Evolutionary conservation across 2,113 vertebrate species (phyloP), one percentile per base, ranked within the genome.

Genomic region (Pogona vitticeps): DNA sequence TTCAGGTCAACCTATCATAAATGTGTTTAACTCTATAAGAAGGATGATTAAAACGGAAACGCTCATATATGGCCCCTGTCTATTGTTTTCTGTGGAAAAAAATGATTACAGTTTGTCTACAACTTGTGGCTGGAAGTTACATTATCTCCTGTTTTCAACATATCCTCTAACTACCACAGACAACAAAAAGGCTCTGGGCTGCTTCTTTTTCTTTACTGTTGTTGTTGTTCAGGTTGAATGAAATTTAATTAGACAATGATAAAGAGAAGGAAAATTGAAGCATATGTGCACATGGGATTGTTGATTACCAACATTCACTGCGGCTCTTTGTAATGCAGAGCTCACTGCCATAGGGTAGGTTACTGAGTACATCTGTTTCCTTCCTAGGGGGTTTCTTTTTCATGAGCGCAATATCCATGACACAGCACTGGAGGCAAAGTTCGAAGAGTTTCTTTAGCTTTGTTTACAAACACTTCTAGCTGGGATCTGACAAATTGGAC

Each of bases 171-270:
- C 76, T 82, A 86, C 52, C 91, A 73, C 82, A 75, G 65, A 61
- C 59, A 78, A 89, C 56, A 83, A 61, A 79, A 85, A 84, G 46
- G 87, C 84, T 81, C 85, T 61, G 65, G 65, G 76, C 84, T 65
- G 46, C 46, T 77, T 79, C 77, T n/a, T 83, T n/a, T 56, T 36
- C 38, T n/a, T 65, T 56, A 18, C 33, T 65, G 59, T 21, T 77
- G 40, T 68, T 75, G 63, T 78, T 89, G 87, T 91, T 94, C 87
- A 90, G 77, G 84, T 86, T 94, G 91, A 81, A 90, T 94, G 90
- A 84, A 91, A 90, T 90, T 91, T 94, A 94, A 91, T 92, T 88
- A 93, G 92, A 90, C 83, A 71, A 71, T 77, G 89, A 92, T 89
- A 91, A 94, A 95, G 84, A 86, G 84, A 92, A 94, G 80, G 67